phyloP scores from a whole-genome alignment of 37 sponge, comb jelly and placozoan genomes.

The Crambe crambe region DNA sequence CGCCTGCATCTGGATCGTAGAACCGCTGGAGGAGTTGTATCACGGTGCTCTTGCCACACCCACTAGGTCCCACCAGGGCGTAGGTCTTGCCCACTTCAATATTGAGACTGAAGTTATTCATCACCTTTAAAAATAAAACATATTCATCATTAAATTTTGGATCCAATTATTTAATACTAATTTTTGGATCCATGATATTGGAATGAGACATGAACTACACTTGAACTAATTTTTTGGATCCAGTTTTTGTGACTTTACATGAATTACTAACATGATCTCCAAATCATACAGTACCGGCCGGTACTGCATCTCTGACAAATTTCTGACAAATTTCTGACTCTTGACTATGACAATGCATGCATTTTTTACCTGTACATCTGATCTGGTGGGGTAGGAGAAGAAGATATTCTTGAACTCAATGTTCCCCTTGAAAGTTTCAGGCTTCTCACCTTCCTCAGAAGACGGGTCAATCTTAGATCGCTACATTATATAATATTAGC shows the following conservation, averaged over 20 bases:
- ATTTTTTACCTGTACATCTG: conserved; percentile 58
- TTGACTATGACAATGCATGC: too few species aligned
- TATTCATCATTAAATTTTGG: too few species aligned
- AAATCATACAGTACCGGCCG: conserved; percentile 36
- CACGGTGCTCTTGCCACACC: conserved; percentile 3
- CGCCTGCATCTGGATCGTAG: background rate
- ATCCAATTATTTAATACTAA: too few species aligned
- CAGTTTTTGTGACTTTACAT: too few species aligned
- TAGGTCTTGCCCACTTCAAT: background rate
- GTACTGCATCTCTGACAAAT: background rate
- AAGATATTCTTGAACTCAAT: conserved; percentile 75
- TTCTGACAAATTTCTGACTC: too few species aligned
- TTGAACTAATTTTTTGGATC: too few species aligned
- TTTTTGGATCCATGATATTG: too few species aligned
- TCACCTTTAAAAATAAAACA: background rate
- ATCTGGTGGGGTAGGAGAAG: conserved; percentile 87
- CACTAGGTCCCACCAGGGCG: background rate
- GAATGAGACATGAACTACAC: too few species aligned
- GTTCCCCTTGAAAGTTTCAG: conserved; percentile 45
- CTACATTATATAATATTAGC: too few species aligned
- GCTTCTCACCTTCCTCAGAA: conserved; percentile 27
- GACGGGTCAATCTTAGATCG: conserved; percentile 25
- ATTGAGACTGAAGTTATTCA: background rate
- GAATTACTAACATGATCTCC: too few species aligned
- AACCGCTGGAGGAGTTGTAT: background rate